phyloP scores from a whole-genome alignment of 2,113 vertebrate species.

The Seriola aureovittata region DNA sequence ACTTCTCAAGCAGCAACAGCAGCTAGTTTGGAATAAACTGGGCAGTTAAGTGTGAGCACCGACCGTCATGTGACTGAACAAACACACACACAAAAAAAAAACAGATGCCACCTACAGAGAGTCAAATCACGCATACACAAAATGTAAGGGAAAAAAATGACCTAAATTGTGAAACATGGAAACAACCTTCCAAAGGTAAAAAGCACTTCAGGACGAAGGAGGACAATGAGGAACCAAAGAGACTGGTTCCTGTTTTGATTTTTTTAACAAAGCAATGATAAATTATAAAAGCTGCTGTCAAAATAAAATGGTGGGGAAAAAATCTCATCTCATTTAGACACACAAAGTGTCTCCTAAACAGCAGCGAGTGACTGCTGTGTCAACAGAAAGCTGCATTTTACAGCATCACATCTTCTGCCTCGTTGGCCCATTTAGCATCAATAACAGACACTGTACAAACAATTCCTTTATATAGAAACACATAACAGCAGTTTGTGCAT shows the following conservation, averaged over 20 bases:
- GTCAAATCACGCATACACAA: neutral
- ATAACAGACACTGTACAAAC: neutral
- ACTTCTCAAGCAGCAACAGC: neutral
- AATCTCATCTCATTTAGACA: conserved; percentile 35
- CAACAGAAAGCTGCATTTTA: conserved; percentile 12
- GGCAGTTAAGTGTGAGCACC: conserved; percentile 5
- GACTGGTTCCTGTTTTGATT: conserved; percentile 4
- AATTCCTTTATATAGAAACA: neutral
- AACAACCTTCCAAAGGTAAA: conserved; percentile 33
- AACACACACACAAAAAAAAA: neutral
- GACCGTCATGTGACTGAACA: neutral
- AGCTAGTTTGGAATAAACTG: conserved; percentile 31
- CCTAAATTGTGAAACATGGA: conserved; percentile 16
- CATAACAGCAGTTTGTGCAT: conserved; percentile 22
- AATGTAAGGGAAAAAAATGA: neutral
- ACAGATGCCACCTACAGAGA: neutral
- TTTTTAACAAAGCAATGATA: conserved; percentile 33
- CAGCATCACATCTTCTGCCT: neutral
- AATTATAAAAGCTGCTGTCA: conserved; percentile 47
- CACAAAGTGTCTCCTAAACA: conserved; percentile 35
- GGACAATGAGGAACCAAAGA: conserved; percentile 26
- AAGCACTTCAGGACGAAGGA: conserved; percentile 56
- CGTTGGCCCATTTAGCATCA: conserved; percentile 2
- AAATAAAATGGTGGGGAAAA: conserved; percentile 12
- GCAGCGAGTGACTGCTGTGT: neutral